These are phyloP conservation scores for Metalampra italica DNA, from an alignment of 2,888 invertebrate genomes.

Conservation along the genomic window DNA sequence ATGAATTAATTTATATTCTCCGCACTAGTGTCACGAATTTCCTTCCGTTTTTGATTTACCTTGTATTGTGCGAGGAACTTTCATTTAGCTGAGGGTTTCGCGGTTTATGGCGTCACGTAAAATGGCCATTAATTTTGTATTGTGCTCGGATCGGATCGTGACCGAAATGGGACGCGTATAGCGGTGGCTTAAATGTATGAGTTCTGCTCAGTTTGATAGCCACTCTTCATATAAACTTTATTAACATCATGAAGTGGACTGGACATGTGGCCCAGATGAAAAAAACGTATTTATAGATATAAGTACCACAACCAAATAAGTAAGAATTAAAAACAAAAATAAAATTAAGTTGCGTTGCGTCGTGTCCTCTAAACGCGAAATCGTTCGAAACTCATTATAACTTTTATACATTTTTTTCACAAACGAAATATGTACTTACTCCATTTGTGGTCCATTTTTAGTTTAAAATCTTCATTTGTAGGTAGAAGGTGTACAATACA, in stretches of 20 bases:
- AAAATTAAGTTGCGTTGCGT: no score
- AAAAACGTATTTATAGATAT: no score
- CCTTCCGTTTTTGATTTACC: conserved; percentile 24
- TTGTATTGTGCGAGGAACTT: conserved; percentile 28
- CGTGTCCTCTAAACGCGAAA: no score
- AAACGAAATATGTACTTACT: no score
- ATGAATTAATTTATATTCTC: not conserved
- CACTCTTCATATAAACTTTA: not conserved
- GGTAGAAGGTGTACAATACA: not conserved
- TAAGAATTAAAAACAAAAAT: no score
- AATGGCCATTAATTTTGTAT: conserved; percentile 54
- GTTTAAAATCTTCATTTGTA: no score
- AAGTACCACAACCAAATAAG: no score
- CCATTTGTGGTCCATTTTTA: not conserved
- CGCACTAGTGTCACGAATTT: conserved; percentile 10
- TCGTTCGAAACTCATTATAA: no score
- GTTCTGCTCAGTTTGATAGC: conserved; percentile 3
- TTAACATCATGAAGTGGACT: no score
- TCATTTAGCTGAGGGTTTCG: conserved; percentile 34
- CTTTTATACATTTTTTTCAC: no score
- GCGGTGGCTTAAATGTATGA: conserved; percentile 25
- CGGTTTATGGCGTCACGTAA: conserved; percentile 51
- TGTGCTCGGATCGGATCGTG: conserved; percentile 33
- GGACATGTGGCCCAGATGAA: no score
- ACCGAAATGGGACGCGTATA: conserved; percentile 35